Evolutionary conservation across 2,113 vertebrate species (phyloP), one percentile per base, ranked within the genome.

Genomic region (Hipposideros armiger): DNA sequence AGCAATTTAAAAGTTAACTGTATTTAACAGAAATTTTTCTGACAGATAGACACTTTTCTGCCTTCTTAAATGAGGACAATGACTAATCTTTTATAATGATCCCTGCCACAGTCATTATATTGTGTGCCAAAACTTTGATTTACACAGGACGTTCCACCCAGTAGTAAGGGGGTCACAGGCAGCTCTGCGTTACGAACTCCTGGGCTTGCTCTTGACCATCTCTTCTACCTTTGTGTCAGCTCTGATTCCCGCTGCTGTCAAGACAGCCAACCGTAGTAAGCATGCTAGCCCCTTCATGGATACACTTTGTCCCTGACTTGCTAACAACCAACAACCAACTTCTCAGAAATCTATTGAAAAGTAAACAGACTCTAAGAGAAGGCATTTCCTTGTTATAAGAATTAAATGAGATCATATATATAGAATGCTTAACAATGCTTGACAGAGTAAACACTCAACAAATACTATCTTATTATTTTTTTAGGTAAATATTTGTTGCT

Each of bases 11-110:
- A 58, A 62, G 22, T 69, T 62, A 81, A 60, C 64, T 50, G 11
- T 24, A 90, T 69, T 60, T 78, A 70, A 93, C 22, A 87, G 52
- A 87, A 77, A 80, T 40, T 70, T 86, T 93, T 78, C 42, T 87
- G 60, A 74, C 36, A 36, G 64, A 76, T 66, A 45, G 7, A 56
- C 2, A 86, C 22, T 58, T 93, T 77, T 73, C 10, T 45, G 10
- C 22, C 16, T 77, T 74, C 50, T 77, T 67, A 76, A 74, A 45
- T 76, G 56, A 66, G 11, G 69, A 92, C 58, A 67, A n/a, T 36
- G 36, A 77, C 36, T 47, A 67, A 56, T 5, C 0, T 10, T 92
- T 86, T 67, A 20, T 36, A 67, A 92, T 17, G 4, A 85, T 42
- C 82, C 36, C 58, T 66, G 47, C 47, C 47, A n/a, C 36, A 45